These are phyloP conservation scores for Ormyrus thymus DNA, from an alignment of 2,888 invertebrate species.

Conservation along the genomic window DNA sequence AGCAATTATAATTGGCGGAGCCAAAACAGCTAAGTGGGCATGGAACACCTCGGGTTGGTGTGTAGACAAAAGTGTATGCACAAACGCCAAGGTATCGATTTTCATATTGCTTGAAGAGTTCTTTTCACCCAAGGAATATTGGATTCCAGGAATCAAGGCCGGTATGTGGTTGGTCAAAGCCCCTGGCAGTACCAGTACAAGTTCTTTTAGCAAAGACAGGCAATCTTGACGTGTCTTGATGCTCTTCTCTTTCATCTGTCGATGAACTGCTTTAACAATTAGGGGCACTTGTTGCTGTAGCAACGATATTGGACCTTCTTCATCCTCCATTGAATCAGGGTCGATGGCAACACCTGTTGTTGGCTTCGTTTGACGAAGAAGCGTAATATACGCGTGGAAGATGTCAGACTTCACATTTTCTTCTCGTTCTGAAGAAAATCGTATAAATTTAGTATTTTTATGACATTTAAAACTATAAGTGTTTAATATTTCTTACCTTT, in stretches of 20 bases:
- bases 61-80: conserved; percentile 87
- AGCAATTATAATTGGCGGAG: conserved; percentile 90
- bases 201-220: conserved; percentile 91
- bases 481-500: conserved; percentile 80
- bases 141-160: conserved; percentile 90
- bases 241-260: conserved; percentile 89
- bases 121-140: conserved; percentile 92
- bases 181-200: conserved; percentile 92
- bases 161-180: conserved; percentile 90
- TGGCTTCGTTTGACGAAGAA: conserved; percentile 92
- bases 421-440: conserved; percentile 86
- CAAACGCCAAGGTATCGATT: conserved; percentile 95
- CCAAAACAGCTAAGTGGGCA: conserved; percentile 84
- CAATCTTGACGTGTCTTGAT: conserved; percentile 94
- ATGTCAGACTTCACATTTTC: conserved; percentile 99
- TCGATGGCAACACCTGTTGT: conserved; percentile 80
- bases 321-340: conserved; percentile 84
- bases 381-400: conserved; percentile 95
- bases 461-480: too few relatives aligned
- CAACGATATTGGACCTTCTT: conserved; percentile 81
- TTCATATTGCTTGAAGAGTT: conserved; percentile 98
- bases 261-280: conserved; percentile 92
- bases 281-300: conserved; percentile 81
- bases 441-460: neutral
- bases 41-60: conserved; percentile 89